Evolutionary conservation across 2,888 invertebrate genomes (phyloP), one percentile per base, ranked within the genome.

Genomic region (Lamellibrachia columna): DNA sequence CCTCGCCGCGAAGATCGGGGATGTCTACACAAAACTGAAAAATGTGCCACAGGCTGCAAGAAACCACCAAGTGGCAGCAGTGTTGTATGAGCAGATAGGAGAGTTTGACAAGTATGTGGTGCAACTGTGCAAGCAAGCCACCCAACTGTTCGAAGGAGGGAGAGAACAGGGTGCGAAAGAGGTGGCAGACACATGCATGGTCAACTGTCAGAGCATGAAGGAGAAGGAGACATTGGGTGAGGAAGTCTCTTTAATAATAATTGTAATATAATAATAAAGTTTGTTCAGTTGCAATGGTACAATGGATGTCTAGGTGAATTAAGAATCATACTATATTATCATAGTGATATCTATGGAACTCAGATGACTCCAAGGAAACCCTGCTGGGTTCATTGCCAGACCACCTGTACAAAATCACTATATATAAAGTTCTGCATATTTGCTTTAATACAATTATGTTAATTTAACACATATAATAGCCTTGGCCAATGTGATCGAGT

Each of bases 81-180:
- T 90, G 28, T 93, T 93, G 7, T 94, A 93, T 93, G 94, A 75
- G 22, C 93, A 92, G 91, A 90, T 94, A 3, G 91, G 92, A 15
- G 92, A 94, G 52, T 28, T 52, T 15, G 94, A 93, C 40, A 93
- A 94, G 91, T 94, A 94, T 92, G 94, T 94, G 8, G 93, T 93
- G 22, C 93, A 93, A 8, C 92, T 95, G 55, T 92, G 94, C 92
- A 91, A 93, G 40, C 93, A 94, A 92, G 94, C 94, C 0, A n/a
- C 91, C 4, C 90, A 92, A 28, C 91, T 93, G 22, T 90, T 92
- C 28, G 90, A 92, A 90, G 93, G 75, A 52, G 90, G 90, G n/a
- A 91, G 91, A 53, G 52, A 55, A 3, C 92, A 92, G 22, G 92
- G 92, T 28, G 94, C 93, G 0, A 22, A 93, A 7, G 60, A 92